Conservation (phyloP, 1,140 invertebrate genomes). For the Camponotus vicinus region DNA sequence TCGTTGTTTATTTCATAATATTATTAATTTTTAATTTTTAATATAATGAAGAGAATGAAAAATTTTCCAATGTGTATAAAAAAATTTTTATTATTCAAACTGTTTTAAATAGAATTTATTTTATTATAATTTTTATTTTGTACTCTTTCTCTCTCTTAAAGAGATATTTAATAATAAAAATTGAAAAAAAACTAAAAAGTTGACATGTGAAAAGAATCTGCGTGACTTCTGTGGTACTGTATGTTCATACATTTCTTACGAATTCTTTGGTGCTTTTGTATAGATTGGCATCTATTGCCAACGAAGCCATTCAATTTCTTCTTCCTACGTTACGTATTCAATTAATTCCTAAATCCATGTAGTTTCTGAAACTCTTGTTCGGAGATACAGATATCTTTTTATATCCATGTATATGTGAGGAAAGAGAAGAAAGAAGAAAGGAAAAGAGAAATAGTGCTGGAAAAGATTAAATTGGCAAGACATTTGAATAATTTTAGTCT, state of each 20-base stretch:
- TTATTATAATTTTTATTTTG: background rate
- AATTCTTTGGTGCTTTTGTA: background rate
- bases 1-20: no score
- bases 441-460: background rate
- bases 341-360: constrained; percentile 60
- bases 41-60: background rate
- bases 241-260: background rate
- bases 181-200: background rate
- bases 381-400: constrained; percentile 11
- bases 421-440: background rate
- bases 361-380: constrained; percentile 8
- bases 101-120: background rate
- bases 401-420: no score
- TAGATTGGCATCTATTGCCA: constrained; percentile 19
- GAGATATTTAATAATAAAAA: background rate
- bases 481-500: constrained; percentile 67
- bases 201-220: background rate
- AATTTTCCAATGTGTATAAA: background rate
- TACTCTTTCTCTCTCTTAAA: background rate
- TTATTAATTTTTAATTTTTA: background rate
- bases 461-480: constrained; percentile 66
- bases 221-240: background rate
- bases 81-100: background rate
- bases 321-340: constrained; percentile 50
- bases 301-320: constrained; percentile 49